Conservation (phyloP, 2,888 invertebrate genomes). For the Plemyria rubiginata region DNA sequence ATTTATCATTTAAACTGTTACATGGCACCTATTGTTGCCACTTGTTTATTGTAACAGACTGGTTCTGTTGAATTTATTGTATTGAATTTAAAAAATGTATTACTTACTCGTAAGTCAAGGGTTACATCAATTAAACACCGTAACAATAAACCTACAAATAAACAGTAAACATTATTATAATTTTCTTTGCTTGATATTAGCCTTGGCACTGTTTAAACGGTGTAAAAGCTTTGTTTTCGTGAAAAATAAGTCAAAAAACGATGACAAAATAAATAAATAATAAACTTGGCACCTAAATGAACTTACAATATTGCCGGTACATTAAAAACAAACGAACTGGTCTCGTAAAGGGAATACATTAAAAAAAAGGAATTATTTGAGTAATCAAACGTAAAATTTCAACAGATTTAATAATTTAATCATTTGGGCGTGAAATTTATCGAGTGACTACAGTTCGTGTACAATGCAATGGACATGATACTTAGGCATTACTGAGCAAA, state of each 20-base stretch:
- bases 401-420: slow-evolving; percentile 67
- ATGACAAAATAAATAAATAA: not conserved
- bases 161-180: too few species aligned
- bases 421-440: slow-evolving; percentile 67
- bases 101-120: not conserved
- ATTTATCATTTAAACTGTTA: slow-evolving; percentile 75
- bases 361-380: slow-evolving; percentile 45
- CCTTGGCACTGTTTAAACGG: too few species aligned
- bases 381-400: slow-evolving; percentile 55
- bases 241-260: too few species aligned
- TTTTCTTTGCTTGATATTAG: too few species aligned
- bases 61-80: slow-evolving; percentile 33
- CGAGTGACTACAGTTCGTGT: slow-evolving; percentile 66
- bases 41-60: slow-evolving; percentile 60
- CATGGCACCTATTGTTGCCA: slow-evolving; percentile 60
- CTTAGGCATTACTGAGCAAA: not conserved
- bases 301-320: slow-evolving; percentile 13
- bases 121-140: too few species aligned
- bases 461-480: slow-evolving; percentile 16
- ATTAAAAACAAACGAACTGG: slow-evolving; percentile 27
- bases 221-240: too few species aligned
- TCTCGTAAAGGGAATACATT: slow-evolving; percentile 40
- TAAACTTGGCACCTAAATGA: not conserved
- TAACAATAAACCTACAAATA: too few species aligned
- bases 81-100: slow-evolving; percentile 11